A percentile compares a stretch with the other conserved stretches of the same genome.
These are phyloP conservation scores for Antrozous pallidus DNA, from an alignment of 2,797 vertebrate species.

Conservation along the genomic window DNA sequence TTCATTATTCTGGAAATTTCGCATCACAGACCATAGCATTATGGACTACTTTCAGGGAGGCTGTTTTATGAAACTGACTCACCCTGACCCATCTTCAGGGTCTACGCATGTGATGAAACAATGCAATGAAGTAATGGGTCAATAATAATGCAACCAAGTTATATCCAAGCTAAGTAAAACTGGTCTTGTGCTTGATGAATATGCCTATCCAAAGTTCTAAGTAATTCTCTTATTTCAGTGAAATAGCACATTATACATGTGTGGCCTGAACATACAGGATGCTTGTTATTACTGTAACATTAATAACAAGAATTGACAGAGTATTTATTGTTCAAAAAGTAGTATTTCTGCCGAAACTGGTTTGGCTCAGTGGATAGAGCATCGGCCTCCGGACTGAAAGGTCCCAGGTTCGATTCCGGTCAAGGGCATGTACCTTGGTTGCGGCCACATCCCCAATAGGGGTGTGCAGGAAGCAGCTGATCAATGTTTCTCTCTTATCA, in stretches of 20 bases:
- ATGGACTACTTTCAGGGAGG: neutral
- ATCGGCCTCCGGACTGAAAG: too few species aligned
- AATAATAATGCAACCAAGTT: neutral
- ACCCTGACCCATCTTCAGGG: neutral
- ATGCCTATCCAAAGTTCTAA: neutral
- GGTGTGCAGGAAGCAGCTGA: too few species aligned
- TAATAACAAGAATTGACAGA: neutral
- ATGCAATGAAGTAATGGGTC: neutral
- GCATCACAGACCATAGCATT: neutral
- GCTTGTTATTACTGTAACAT: neutral
- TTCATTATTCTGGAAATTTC: constrained; percentile 52
- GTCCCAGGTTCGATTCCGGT: too few species aligned
- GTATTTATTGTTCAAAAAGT: neutral
- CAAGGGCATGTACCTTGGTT: too few species aligned
- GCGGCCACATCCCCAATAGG: too few species aligned
- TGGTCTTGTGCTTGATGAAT: neutral
- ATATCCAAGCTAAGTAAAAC: neutral
- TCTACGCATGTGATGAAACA: neutral
- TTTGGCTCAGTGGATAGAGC: too few species aligned
- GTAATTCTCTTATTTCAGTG: neutral
- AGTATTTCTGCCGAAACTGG: too few species aligned
- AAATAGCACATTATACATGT: neutral
- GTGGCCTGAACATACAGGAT: neutral
- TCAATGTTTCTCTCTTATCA: too few species aligned
- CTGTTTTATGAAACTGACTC: constrained; percentile 48